Conservation (phyloP, 2,797 vertebrate genomes). For the Ataeniobius toweri region DNA sequence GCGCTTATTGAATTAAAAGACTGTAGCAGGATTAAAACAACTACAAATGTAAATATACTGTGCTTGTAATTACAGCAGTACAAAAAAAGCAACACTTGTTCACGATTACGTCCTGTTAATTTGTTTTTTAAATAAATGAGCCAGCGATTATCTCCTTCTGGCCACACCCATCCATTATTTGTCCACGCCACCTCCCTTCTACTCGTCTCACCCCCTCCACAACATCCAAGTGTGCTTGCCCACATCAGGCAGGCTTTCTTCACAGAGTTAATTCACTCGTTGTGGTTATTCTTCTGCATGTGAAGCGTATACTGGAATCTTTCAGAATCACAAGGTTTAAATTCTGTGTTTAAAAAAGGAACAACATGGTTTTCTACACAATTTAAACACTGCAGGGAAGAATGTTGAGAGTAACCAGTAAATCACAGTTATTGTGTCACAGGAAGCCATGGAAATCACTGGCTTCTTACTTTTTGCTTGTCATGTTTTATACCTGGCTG, state of each 20-base stretch:
- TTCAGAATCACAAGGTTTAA: background rate
- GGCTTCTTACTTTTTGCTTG: background rate
- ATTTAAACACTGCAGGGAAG: background rate
- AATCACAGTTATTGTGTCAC: background rate
- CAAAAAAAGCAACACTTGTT: too few relatives aligned
- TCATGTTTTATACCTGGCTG: background rate
- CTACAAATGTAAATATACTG: background rate
- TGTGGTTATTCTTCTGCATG: background rate
- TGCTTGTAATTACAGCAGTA: too few relatives aligned
- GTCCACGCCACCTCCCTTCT: too few relatives aligned
- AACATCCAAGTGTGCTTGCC: background rate
- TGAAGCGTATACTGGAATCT: background rate
- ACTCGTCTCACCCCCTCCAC: background rate
- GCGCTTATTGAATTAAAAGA: too few relatives aligned
- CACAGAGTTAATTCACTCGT: background rate
- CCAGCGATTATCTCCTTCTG: too few relatives aligned
- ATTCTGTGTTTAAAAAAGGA: background rate
- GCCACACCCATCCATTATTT: too few relatives aligned
- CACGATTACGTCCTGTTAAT: background rate
- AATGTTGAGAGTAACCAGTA: background rate
- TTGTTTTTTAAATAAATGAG: background rate
- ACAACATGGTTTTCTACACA: background rate
- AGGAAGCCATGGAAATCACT: background rate
- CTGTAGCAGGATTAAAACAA: too few relatives aligned
- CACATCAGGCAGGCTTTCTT: background rate